Evolutionary conservation across 2,797 vertebrate genomes (phyloP).

Genomic region (Malurus splendens): DNA sequence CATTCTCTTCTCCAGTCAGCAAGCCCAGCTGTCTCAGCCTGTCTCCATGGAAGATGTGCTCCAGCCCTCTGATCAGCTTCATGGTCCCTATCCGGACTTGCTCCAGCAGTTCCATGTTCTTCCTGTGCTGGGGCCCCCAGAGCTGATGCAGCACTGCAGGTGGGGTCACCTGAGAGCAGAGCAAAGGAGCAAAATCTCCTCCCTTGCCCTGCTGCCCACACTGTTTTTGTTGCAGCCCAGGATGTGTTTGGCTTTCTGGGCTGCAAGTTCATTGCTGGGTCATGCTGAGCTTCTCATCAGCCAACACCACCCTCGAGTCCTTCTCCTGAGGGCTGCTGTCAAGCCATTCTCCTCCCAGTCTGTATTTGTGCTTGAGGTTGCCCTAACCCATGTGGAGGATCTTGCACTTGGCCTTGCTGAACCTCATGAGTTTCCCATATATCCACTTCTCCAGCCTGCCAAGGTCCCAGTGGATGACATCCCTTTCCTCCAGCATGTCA

Average conservation of each 20-base stretch:
- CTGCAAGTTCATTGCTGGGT: not conserved
- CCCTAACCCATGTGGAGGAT: not conserved
- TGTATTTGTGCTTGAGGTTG: not conserved
- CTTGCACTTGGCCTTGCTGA: not conserved
- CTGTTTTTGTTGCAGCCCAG: not conserved
- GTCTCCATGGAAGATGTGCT: not conserved
- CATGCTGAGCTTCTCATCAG: not conserved
- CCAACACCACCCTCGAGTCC: not conserved
- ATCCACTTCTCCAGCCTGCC: not conserved
- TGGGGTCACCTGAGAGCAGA: too few relatives aligned
- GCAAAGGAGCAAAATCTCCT: not conserved
- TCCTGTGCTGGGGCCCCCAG: not conserved
- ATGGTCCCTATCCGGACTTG: not conserved
- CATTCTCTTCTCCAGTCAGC: not conserved
- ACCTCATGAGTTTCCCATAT: not conserved
- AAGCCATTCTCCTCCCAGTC: not conserved
- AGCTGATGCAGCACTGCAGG: not conserved
- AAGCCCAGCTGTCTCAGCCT: not conserved
- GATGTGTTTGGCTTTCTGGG: fast-evolving
- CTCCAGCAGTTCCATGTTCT: not conserved
- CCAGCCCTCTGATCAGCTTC: not conserved
- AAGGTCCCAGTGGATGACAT: not conserved
- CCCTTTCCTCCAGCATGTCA: not conserved
- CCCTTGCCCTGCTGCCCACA: fast-evolving
- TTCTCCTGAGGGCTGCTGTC: not conserved